A percentile compares a stretch with the other conserved stretches of the same genome.
Conservation (phyloP, 2,113 vertebrate genomes). For the Pygoscelis adeliae region DNA sequence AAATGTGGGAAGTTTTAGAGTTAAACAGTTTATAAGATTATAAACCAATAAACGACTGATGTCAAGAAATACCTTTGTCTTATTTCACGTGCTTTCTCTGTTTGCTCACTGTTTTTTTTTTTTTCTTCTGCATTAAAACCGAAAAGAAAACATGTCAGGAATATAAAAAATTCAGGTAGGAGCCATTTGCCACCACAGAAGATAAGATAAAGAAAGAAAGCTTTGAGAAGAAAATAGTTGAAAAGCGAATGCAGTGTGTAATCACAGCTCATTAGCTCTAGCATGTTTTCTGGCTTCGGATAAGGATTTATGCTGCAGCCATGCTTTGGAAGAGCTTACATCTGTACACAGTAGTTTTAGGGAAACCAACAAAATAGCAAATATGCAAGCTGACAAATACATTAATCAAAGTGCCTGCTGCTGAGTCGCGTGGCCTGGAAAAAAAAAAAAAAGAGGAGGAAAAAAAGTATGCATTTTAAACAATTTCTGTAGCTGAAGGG, state of each 20-base stretch:
- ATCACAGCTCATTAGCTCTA: conserved; percentile 30
- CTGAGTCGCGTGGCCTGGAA: background rate
- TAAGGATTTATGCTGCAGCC: background rate
- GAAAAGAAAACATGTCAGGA: conserved; percentile 23
- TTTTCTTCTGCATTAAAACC: background rate
- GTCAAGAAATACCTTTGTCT: background rate
- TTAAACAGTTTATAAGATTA: background rate
- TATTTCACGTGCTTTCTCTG: background rate
- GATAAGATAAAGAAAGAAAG: conserved; percentile 13
- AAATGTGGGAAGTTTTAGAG: background rate
- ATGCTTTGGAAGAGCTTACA: background rate
- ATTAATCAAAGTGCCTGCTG: conserved; percentile 61
- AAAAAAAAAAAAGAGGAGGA: background rate
- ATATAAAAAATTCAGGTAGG: conserved; percentile 13
- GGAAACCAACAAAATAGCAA: conserved; percentile 29
- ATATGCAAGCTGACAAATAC: conserved; percentile 61
- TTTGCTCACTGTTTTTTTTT: background rate
- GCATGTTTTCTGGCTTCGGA: background rate
- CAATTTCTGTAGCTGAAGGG: conserved; percentile 35
- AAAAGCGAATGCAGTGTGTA: background rate
- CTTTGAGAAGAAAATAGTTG: background rate
- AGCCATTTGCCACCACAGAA: background rate
- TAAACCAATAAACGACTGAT: background rate
- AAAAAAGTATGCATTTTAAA: conserved; percentile 44
- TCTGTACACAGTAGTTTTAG: background rate